Evolutionary conservation across 2,113 vertebrate species (phyloP), one percentile per base, ranked within the genome.

Genomic region (Hylia prasina): DNA sequence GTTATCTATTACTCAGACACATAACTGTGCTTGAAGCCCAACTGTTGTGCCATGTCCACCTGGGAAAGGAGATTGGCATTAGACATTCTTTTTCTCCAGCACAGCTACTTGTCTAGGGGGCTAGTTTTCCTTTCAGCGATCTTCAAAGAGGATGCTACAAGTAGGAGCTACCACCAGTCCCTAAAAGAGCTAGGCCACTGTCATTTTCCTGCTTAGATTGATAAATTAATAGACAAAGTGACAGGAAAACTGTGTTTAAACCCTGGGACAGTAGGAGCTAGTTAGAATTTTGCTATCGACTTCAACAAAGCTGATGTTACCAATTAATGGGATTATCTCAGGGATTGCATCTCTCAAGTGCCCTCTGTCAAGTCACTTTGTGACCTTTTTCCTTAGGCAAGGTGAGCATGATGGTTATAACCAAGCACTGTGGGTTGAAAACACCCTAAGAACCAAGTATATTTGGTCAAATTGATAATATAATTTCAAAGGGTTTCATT

Each of bases 1-100:
- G 72, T 70, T 90, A 93, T 82, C 86, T 96, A 70, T 81, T 90
- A 44, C 86, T 90, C 35, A 87, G 80, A 82, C 82, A 53, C 5
- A 16, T 69, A 80, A 54, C 85, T 2, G 1, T 13, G 51, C 79
- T 77, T 89, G 60, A 70, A 83, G 64, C 58, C 42, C 60, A 82
- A 77, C 58, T 83, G 35, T 90, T 90, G 58, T 78, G 89, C 88
- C 39, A 9, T 51, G 76, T 92, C 86, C 79, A 83, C 56, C 56
- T 3, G 4, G 76, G 66, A 89, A 81, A 81, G 56, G 47, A 70
- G 68, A 63, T 2, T 92, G 64, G 47, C 82, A 75, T 22, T 35
- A 44, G 42, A 18, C 40, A 25, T 47, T 39, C 30, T 20, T 90
- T 92, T 88, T 83, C 19, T 24, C 2, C 7, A 72, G 68, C 30